Evolutionary conservation across 2,888 invertebrate species (phyloP).

Genomic region (Plebejus argus): DNA sequence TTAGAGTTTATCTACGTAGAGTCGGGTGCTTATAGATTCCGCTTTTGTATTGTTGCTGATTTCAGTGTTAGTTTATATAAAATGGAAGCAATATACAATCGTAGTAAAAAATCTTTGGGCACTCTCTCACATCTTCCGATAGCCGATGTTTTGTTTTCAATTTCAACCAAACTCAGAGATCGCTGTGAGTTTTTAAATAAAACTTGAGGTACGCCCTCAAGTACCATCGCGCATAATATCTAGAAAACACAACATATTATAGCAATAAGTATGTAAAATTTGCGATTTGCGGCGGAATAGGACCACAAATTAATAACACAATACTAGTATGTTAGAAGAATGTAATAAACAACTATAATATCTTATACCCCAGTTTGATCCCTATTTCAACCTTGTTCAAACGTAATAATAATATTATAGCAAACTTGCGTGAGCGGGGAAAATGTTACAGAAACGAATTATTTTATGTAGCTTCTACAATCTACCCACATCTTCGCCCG

Average conservation of each 20-base stretch:
- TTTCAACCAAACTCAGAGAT: no score
- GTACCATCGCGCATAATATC: no score
- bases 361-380: background rate
- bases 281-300: background rate
- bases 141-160: no score
- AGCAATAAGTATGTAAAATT: background rate
- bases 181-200: no score
- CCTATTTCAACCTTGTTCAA: background rate
- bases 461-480: background rate
- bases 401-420: background rate
- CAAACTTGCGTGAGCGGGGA: background rate
- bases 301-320: background rate
- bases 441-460: background rate
- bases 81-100: background rate
- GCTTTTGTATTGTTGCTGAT: no score
- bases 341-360: background rate
- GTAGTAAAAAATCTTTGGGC: background rate
- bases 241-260: background rate
- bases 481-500: conserved; percentile 17
- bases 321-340: background rate
- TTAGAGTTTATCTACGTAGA: background rate
- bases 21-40: background rate
- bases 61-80: no score
- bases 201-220: no score
- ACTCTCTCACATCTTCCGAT: background rate